phyloP scores from a whole-genome alignment of 2,797 vertebrate genomes.

The Anas capensis region DNA sequence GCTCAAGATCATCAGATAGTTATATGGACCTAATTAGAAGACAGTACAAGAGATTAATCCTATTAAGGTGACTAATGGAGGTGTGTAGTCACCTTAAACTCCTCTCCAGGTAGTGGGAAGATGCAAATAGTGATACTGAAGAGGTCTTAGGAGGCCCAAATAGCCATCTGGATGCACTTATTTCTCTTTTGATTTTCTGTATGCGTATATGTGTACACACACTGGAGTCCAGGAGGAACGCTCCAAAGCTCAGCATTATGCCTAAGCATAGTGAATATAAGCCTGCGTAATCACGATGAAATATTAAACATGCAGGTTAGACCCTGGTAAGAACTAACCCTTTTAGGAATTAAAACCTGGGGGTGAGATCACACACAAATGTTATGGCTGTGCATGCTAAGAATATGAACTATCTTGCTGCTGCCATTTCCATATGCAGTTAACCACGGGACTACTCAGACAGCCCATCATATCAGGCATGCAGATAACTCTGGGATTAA shows the following conservation, averaged over 20 bases:
- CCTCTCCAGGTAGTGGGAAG: neutral
- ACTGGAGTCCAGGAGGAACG: neutral
- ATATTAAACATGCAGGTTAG: neutral
- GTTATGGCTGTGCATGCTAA: neutral
- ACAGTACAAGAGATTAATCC: neutral
- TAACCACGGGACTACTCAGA: accelerated
- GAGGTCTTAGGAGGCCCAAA: neutral
- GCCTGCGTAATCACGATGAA: too few species aligned
- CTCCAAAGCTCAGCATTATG: neutral
- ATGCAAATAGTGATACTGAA: neutral
- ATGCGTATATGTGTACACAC: too few species aligned
- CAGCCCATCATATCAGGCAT: accelerated
- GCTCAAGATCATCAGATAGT: neutral
- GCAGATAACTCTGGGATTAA: neutral
- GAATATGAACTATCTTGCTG: accelerated
- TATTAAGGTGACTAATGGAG: neutral
- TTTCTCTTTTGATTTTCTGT: neutral
- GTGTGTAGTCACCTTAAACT: neutral
- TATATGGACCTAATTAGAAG: neutral
- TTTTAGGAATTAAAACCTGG: neutral
- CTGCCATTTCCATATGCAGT: accelerated
- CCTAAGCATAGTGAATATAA: neutral
- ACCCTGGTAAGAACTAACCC: neutral
- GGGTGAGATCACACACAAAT: neutral
- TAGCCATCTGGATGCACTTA: neutral